Percentiles rank a stretch among this genome's conserved stretches.
Evolutionary conservation across 2,113 vertebrate species (phyloP).

Genomic region (Centropus unirufus): DNA sequence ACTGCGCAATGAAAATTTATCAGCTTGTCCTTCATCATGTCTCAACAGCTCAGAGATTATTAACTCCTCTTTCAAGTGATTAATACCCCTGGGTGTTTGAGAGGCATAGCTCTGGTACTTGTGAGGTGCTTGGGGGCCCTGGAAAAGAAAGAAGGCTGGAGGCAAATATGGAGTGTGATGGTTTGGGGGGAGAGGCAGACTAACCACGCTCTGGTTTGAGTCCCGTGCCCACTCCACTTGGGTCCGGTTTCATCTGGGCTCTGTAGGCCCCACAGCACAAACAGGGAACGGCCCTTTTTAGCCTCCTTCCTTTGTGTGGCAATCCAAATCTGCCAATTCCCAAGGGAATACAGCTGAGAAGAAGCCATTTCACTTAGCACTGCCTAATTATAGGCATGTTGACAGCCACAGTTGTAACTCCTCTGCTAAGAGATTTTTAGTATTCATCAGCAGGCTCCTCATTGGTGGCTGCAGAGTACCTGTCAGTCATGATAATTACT

Average conservation of each 20-base stretch:
- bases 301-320: neutral
- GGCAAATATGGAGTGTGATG: neutral
- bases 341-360: constrained; percentile 39
- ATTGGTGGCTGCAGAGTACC: constrained; percentile 25
- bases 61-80: constrained; percentile 64
- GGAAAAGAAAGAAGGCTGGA: neutral
- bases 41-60: constrained; percentile 62
- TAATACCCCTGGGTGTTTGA: constrained; percentile 37
- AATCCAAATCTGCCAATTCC: neutral
- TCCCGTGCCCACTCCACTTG: neutral
- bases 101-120: constrained; percentile 19
- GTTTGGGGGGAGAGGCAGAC: neutral
- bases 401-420: constrained; percentile 58
- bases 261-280: neutral
- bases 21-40: constrained; percentile 51
- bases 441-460: constrained; percentile 8
- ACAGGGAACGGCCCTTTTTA: neutral
- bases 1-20: constrained; percentile 63
- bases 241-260: neutral
- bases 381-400: constrained; percentile 57
- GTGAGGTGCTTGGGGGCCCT: neutral
- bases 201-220: neutral
- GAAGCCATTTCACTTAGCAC: constrained; percentile 33
- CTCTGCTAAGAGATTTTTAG: constrained; percentile 59
- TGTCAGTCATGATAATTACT: constrained; percentile 64